Conservation (phyloP, 2,113 vertebrate species). For the Apus apus region DNA sequence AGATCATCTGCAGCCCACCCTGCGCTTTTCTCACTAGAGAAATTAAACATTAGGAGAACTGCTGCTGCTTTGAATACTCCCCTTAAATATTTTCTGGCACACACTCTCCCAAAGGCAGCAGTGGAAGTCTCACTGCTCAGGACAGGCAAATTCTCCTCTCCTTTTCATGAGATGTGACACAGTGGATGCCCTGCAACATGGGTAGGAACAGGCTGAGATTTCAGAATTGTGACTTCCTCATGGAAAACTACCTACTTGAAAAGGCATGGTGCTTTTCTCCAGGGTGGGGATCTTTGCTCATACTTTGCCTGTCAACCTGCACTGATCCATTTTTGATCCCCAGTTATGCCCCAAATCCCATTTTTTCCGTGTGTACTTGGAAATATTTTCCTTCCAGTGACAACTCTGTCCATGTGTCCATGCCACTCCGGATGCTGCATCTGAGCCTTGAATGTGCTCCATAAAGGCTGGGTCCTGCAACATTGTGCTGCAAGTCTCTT, state of each 20-base stretch:
- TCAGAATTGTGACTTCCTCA: neutral
- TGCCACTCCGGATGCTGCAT: neutral
- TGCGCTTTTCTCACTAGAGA: slow-evolving; percentile 70
- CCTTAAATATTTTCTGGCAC: slow-evolving; percentile 65
- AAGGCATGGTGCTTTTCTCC: neutral
- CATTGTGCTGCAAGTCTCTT: rapidly evolving
- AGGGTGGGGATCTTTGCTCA: neutral
- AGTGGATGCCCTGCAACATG: neutral
- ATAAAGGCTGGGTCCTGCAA: neutral
- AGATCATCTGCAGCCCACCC: slow-evolving; percentile 71
- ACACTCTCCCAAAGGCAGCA: slow-evolving; percentile 23
- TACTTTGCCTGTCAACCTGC: neutral
- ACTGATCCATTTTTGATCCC: neutral
- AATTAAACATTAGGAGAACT: slow-evolving; percentile 65
- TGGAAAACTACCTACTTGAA: neutral
- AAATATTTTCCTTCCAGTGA: neutral
- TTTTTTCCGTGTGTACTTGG: neutral
- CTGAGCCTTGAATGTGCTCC: neutral
- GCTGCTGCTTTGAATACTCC: slow-evolving; percentile 65
- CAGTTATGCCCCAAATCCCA: neutral
- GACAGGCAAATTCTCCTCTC: neutral
- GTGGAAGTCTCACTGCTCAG: neutral
- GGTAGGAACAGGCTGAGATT: neutral
- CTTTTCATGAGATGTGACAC: neutral
- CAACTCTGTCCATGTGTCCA: neutral